phyloP scores from a whole-genome alignment of 2,113 vertebrate species.

The Pardalotus punctatus region DNA sequence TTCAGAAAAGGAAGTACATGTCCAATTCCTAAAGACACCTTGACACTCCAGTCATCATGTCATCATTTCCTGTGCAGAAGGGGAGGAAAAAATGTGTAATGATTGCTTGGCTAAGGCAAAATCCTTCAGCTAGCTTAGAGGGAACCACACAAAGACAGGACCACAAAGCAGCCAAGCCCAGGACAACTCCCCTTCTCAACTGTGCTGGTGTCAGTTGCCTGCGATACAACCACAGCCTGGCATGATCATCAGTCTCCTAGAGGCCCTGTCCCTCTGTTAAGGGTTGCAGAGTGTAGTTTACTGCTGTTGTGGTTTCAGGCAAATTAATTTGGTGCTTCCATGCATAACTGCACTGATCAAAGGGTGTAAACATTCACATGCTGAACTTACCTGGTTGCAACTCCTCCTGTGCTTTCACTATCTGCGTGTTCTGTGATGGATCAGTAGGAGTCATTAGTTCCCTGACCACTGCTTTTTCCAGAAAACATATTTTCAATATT shows the following conservation, averaged over 20 bases:
- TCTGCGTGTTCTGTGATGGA: not conserved
- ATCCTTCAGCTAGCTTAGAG: not conserved
- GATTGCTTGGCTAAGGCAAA: not conserved
- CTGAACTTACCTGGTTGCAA: not conserved
- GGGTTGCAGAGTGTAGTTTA: not conserved
- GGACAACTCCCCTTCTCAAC: not conserved
- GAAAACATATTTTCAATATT: not conserved
- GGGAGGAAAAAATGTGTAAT: not conserved
- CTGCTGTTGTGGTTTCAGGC: not conserved
- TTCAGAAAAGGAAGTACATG: not conserved
- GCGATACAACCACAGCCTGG: not conserved
- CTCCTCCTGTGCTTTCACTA: not conserved
- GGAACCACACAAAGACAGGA: not conserved
- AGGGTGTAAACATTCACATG: not conserved
- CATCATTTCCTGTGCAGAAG: not conserved
- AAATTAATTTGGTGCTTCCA: not conserved
- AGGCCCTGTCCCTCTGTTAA: not conserved
- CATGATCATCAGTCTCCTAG: not conserved
- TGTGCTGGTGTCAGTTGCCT: not conserved
- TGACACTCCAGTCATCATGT: not conserved
- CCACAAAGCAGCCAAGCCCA: not conserved
- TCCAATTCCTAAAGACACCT: not conserved
- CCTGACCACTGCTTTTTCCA: not conserved
- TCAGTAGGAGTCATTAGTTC: not conserved
- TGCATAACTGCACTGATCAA: not conserved